A percentile compares a stretch with the other conserved stretches of the same genome.
Conservation (phyloP, 2,797 vertebrate genomes). For the Hemitrygon akajei region DNA sequence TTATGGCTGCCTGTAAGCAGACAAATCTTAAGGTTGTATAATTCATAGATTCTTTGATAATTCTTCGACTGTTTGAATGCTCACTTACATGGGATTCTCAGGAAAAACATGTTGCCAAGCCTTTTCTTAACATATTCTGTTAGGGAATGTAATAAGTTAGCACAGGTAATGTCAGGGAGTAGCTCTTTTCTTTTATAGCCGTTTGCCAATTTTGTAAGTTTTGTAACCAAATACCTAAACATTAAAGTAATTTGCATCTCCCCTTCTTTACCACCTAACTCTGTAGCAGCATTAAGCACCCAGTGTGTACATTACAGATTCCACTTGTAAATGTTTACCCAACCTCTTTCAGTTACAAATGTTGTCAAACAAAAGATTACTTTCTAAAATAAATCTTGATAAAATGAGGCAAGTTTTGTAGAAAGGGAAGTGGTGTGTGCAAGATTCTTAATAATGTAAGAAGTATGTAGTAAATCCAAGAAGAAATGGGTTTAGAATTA, state of each 20-base stretch:
- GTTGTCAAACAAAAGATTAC: neutral
- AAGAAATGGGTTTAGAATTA: neutral
- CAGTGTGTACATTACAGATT: neutral
- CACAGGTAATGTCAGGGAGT: neutral
- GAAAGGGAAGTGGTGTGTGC: neutral
- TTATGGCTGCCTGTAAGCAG: too few species aligned
- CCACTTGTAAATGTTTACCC: neutral
- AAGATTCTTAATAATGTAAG: neutral
- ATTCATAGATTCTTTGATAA: too few species aligned
- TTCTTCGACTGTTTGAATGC: too few species aligned
- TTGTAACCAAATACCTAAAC: neutral
- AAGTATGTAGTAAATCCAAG: neutral
- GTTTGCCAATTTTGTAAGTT: neutral
- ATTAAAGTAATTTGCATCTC: neutral
- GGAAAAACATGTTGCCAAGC: neutral
- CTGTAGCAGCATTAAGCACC: neutral
- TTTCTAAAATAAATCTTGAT: neutral
- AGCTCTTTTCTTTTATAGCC: neutral
- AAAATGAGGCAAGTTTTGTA: neutral
- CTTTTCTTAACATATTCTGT: neutral
- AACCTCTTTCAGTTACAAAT: neutral
- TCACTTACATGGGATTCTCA: neutral
- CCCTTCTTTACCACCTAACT: neutral
- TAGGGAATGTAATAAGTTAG: neutral
- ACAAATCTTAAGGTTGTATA: too few species aligned